Conservation (phyloP, 2,797 vertebrate genomes). For the Poeciliopsis gracilis region DNA sequence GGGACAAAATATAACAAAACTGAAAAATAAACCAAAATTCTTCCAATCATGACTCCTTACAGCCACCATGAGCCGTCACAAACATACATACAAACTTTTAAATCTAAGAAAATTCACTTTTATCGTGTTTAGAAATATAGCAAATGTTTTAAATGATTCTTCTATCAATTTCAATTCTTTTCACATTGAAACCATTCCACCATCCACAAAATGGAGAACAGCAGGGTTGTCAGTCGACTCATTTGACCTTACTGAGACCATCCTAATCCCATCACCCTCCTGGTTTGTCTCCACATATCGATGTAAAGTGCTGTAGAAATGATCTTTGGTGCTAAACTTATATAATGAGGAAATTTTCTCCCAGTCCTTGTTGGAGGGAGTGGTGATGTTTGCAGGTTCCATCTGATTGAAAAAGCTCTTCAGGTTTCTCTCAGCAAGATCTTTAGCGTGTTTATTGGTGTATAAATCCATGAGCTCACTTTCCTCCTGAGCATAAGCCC, state of each 20-base stretch:
- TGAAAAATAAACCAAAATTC: background rate
- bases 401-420: constrained; percentile 77
- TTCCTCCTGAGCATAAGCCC: constrained; percentile 77
- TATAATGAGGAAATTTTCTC: constrained; percentile 71
- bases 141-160: background rate
- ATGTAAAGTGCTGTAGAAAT: constrained; percentile 81
- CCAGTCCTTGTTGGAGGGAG: constrained; percentile 77
- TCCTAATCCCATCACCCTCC: background rate
- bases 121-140: background rate
- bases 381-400: constrained; percentile 20
- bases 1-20: background rate
- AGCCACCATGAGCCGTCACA: background rate
- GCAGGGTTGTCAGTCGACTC: constrained; percentile 1
- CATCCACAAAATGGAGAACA: constrained; percentile 65
- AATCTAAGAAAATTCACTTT: background rate
- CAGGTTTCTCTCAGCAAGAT: constrained; percentile 79
- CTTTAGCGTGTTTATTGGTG: constrained; percentile 68
- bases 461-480: constrained; percentile 55
- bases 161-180: background rate
- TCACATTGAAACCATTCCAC: constrained; percentile 21
- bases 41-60: background rate
- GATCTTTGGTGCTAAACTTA: constrained; percentile 46
- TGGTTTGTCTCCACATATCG: constrained; percentile 43
- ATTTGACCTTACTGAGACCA: background rate
- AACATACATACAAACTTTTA: background rate